Evolutionary conservation across 2,888 invertebrate genomes (phyloP), one percentile per base, ranked within the genome.

Genomic region (Sycophila texana): DNA sequence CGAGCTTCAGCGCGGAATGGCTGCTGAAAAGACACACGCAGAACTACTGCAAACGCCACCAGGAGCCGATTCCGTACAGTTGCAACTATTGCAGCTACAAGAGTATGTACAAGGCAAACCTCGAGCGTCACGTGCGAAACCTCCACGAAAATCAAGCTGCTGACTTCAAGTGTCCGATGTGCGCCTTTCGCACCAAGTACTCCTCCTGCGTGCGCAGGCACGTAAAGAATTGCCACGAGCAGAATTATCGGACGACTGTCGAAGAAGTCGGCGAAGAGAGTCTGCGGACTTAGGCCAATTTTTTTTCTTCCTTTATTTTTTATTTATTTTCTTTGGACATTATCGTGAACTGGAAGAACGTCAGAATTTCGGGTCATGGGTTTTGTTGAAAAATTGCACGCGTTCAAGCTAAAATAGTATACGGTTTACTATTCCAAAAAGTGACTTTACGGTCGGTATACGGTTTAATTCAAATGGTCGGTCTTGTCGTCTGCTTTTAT

Each of bases 71-170:
- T 0, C 88, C 89, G 60, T 92, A 91, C 84, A 86, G 88, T 47
- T 92, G 92, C 82, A 82, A 84, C 1, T 85, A 89, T 70, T 92
- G 92, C 81, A 83, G 82, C 4, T 89, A 89, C 81, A 88, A 86
- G 77, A 87, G 87, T 79, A 88, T 88, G 73, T 89, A 89, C 82
- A 91, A 91, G 58, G 88, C 92, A 39, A 91, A 90, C 84, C 85
- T 89, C 83, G 86, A 88, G 83, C 84, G 89, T 14, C 91, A 91
- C 85, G 89, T 91, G 22, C 61, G 86, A 30, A 89, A 89, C 49
- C 85, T 89, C 26, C 87, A 87, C 82, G 86, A 87, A 26, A 85
- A 85, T 7, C 86, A 85, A 1, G 83, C 82, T 13, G 74, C 83
- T 5, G 86, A 86, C 66, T 87, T 87, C 70, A 82, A 84, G 14